phyloP scores from a whole-genome alignment of 1,140 invertebrate species.

The Octopus bimaculoides region DNA sequence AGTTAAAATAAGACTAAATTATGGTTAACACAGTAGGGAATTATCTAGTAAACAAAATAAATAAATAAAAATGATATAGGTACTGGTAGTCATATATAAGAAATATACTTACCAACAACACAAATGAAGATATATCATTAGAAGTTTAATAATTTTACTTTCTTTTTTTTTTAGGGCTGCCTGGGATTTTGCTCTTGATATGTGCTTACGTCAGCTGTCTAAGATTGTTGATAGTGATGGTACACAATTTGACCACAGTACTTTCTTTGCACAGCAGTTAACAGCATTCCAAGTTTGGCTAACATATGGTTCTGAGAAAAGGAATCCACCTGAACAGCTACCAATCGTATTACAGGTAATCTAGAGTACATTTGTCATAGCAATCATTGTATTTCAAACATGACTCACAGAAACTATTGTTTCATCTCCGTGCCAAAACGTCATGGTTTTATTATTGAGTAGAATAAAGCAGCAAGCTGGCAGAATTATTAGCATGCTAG shows the following conservation, averaged over 20 bases:
- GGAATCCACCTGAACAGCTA: constrained; percentile 89
- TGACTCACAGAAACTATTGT: too few species aligned
- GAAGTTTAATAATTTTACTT: neutral
- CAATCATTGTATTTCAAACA: too few species aligned
- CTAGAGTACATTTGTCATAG: too few species aligned
- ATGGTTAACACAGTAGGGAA: too few species aligned
- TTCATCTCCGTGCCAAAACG: too few species aligned
- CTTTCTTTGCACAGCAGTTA: constrained; percentile 97
- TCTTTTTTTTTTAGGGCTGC: constrained; percentile 76
- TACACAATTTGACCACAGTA: constrained; percentile 59
- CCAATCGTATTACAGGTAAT: constrained; percentile 91
- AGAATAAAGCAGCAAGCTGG: neutral
- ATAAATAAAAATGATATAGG: too few species aligned
- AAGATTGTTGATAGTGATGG: constrained; percentile 59
- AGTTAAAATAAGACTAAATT: too few species aligned
- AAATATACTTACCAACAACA: too few species aligned
- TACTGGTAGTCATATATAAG: too few species aligned
- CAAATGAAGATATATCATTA: too few species aligned
- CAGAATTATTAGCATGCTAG: too few species aligned
- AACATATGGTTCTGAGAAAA: constrained; percentile 72
- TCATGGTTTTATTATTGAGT: neutral
- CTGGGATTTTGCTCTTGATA: constrained; percentile 95
- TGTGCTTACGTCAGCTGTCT: constrained; percentile 86
- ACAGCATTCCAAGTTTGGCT: constrained; percentile 98
- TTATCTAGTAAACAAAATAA: too few species aligned